Evolutionary conservation across 2,797 vertebrate species (phyloP), one percentile per base, ranked within the genome.

Genomic region (Pseudopleuronectes americanus): DNA sequence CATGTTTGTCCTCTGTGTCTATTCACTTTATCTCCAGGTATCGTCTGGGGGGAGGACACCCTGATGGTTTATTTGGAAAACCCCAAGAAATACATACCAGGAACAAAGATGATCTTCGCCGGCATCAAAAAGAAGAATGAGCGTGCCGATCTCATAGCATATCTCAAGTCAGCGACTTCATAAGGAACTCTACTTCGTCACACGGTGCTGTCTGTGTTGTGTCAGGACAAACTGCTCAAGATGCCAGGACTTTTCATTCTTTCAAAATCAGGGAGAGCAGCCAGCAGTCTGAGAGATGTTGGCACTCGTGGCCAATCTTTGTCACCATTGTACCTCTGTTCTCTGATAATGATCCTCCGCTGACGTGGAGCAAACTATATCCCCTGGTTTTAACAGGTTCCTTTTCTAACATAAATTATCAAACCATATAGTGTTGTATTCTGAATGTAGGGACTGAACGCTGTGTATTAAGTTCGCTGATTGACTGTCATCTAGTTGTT

Each of bases 81-180:
- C 77, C 95, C 95, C 26, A 96, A 96, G 93, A 97, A 97, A 85
- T 96, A 96, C 87, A 96, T 96, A 87, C 94, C 95, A 68, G 94
- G 94, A 83, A 97, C 94, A 59, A 97, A 97, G 94, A 96, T 95
- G 89, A 90, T 96, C 86, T 98, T 97, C 52, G 93, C 93, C 66
- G 95, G 95, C 54, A 95, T 97, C 88, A 96, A 96, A 86, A 97
- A 97, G 94, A 95, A 96, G 91, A 92, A 64, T 0, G 95, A 97
- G 68, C 94, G 95, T 31, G n/a, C 84, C 33, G 94, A 96, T 79
- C 89, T 97, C 13, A 92, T 96, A 79, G 92, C 91, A 10, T 97
- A 96, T 79, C 92, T 97, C 47, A 97, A 96, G 85, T 92, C 92
- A 56, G 74, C 94, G 68, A 95, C 95, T 70, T 96, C 95, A 59